These are phyloP conservation scores for Lasiurus cinereus DNA, from an alignment of 2,113 vertebrate species.

Conservation along the genomic window DNA sequence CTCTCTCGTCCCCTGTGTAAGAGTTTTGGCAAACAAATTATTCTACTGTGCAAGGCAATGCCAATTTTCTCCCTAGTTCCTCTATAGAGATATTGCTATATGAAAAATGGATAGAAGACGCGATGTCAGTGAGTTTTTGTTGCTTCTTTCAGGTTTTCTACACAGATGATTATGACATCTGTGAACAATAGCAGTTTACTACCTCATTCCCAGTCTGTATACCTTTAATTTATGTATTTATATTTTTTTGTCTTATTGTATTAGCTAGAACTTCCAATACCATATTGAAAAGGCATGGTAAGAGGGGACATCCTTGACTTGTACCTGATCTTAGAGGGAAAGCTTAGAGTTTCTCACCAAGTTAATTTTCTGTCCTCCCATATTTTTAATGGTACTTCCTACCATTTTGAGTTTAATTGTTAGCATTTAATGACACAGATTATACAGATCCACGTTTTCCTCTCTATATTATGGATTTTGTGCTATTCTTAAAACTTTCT, in stretches of 20 bases:
- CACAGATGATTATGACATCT: not conserved
- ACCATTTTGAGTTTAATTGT: not conserved
- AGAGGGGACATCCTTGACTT: not conserved
- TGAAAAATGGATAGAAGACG: not conserved
- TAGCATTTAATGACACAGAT: not conserved
- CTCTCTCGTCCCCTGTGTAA: not conserved
- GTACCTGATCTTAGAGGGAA: not conserved
- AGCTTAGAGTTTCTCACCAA: not conserved
- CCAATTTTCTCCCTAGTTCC: not conserved
- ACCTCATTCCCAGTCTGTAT: not conserved
- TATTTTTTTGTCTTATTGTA: not conserved
- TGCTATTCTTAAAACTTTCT: not conserved
- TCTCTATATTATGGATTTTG: not conserved
- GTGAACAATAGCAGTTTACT: not conserved
- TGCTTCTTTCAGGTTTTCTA: not conserved
- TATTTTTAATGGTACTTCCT: not conserved
- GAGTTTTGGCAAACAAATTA: not conserved
- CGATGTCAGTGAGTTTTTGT: not conserved
- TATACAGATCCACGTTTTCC: not conserved
- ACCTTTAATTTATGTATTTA: not conserved
- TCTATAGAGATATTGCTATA: not conserved
- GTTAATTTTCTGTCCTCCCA: not conserved
- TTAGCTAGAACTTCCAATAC: not conserved
- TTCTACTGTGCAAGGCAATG: not conserved
- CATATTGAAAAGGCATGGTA: not conserved